Percentiles rank a stretch among this genome's conserved stretches.
phyloP scores from a whole-genome alignment of 2,113 vertebrate genomes.

The Axis porcinus region DNA sequence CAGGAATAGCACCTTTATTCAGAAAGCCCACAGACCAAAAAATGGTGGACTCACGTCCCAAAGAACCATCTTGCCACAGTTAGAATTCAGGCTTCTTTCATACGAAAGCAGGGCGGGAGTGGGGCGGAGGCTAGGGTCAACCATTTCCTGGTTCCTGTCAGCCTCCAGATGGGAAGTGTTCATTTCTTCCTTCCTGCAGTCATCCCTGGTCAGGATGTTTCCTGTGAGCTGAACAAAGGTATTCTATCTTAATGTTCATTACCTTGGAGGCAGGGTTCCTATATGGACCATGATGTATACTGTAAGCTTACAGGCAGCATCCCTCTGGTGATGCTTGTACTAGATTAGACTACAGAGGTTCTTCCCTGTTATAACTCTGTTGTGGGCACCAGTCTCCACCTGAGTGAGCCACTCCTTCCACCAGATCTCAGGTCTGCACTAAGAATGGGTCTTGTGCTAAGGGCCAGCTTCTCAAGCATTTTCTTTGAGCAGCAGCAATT shows the following conservation, averaged over 20 bases:
- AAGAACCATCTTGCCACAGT: not conserved
- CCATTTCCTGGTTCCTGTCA: not conserved
- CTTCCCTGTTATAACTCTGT: not conserved
- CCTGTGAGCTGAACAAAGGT: not conserved
- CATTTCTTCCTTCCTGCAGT: not conserved
- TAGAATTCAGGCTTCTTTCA: not conserved
- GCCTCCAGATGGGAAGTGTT: not conserved
- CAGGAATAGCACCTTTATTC: not conserved
- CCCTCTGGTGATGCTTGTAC: not conserved
- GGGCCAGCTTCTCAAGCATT: not conserved
- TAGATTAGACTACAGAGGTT: not conserved
- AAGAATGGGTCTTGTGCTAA: not conserved
- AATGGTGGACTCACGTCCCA: not conserved
- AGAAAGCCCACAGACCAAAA: not conserved
- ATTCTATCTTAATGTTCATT: not conserved
- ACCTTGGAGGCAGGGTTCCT: not conserved
- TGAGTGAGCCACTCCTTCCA: not conserved
- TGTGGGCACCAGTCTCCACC: not conserved
- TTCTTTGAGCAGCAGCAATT: not conserved
- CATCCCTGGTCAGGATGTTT: not conserved
- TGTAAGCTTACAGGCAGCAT: not conserved
- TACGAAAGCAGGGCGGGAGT: rapidly evolving
- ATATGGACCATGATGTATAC: not conserved
- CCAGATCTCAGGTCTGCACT: not conserved
- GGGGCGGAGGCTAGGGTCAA: not conserved